Conservation (phyloP, 2,888 invertebrate genomes). For the Helobdella robusta region DNA sequence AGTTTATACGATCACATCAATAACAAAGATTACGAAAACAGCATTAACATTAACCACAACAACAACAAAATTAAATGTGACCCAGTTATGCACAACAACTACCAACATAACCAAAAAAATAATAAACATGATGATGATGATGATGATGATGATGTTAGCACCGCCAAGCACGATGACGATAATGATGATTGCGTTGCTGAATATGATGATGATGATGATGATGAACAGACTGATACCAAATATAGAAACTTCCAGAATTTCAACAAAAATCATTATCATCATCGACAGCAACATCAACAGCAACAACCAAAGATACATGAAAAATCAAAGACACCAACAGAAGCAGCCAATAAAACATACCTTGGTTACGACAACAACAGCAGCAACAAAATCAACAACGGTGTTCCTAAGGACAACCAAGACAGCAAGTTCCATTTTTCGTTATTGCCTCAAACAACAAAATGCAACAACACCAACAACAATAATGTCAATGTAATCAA, state of each 20-base stretch:
- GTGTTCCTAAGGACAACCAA: background rate
- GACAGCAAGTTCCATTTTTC: background rate
- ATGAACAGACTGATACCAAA: background rate
- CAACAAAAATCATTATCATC: background rate
- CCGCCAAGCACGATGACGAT: background rate
- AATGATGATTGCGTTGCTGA: background rate
- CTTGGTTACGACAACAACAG: background rate
- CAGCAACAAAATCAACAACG: slow-evolving; percentile 1
- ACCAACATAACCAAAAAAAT: background rate
- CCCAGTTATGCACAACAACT: background rate
- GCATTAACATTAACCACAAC: background rate
- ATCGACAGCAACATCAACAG: slow-evolving; percentile 8
- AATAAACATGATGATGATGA: background rate
- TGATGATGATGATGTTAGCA: background rate
- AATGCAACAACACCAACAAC: background rate
- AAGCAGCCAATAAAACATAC: background rate
- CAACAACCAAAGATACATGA: background rate
- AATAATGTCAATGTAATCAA: background rate
- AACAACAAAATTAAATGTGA: background rate
- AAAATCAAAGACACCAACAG: background rate
- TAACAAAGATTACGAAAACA: background rate
- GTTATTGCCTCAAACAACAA: background rate
- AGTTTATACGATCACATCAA: background rate
- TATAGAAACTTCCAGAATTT: background rate
- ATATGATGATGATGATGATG: background rate